Evolutionary conservation across 2,888 invertebrate genomes (phyloP).

Genomic region (Branchipolynoe longqiensis): DNA sequence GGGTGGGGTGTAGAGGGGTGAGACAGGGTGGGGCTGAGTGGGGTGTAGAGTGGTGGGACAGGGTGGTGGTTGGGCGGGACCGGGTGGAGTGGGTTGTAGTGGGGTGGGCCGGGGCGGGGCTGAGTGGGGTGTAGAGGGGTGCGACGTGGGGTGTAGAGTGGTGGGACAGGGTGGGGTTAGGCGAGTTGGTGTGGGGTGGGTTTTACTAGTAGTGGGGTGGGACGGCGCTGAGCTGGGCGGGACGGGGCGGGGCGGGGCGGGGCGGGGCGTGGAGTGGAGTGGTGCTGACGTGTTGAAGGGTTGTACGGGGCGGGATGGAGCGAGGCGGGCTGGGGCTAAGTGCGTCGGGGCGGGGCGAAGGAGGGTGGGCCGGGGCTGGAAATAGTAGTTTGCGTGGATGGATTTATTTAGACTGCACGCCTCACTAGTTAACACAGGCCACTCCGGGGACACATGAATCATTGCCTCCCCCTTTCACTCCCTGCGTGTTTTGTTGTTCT

Average conservation of each 20-base stretch:
- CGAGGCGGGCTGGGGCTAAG: no score
- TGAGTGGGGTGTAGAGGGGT: background rate
- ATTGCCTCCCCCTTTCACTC: constrained; percentile 21
- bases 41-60: background rate
- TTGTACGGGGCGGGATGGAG: background rate
- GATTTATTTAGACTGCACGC: constrained; percentile 16
- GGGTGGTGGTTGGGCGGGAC: background rate
- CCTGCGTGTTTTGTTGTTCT: no score
- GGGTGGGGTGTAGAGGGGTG: no score
- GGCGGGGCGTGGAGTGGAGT: background rate
- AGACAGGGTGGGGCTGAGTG: no score
- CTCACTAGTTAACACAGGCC: background rate
- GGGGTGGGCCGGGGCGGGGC: background rate
- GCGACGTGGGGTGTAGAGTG: background rate
- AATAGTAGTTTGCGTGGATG: background rate
- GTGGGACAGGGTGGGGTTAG: background rate
- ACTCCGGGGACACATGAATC: constrained; percentile 43
- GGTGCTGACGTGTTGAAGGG: background rate
- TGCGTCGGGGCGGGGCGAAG: background rate
- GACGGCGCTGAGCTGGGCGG: background rate
- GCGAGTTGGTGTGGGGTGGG: no score
- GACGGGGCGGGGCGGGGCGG: background rate
- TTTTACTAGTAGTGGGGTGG: no score
- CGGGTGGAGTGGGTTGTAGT: no score
- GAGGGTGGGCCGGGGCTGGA: background rate